Evolutionary conservation across 2,888 invertebrate species (phyloP).

Genomic region (Galerucella calmariensis): DNA sequence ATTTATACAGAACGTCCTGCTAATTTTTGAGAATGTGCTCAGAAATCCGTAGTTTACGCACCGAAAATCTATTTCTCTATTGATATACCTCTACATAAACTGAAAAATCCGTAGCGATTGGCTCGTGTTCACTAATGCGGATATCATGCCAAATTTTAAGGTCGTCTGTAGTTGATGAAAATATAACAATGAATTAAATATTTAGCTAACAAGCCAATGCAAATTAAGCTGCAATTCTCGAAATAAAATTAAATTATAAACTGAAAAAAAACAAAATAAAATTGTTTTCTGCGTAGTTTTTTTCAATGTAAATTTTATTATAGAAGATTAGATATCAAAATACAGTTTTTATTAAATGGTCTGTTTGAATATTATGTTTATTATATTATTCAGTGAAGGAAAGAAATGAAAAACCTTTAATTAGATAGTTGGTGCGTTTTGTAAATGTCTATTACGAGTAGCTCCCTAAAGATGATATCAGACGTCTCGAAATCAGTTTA

Average conservation of each 20-base stretch:
- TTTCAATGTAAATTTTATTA: not conserved
- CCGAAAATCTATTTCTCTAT: not conserved
- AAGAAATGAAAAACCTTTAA: too few relatives aligned
- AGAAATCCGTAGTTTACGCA: too few relatives aligned
- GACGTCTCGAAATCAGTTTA: too few relatives aligned
- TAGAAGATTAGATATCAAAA: too few relatives aligned
- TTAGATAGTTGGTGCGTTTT: too few relatives aligned
- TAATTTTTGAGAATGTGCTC: too few relatives aligned
- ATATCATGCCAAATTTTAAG: conserved; percentile 5
- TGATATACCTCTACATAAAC: not conserved
- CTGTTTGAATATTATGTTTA: too few relatives aligned
- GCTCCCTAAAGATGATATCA: too few relatives aligned
- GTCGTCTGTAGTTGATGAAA: not conserved
- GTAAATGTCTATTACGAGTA: too few relatives aligned
- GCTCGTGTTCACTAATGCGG: not conserved
- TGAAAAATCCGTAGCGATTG: not conserved
- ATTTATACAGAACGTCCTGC: not conserved
- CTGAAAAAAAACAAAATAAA: not conserved
- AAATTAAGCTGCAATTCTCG: not conserved
- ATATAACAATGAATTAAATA: not conserved
- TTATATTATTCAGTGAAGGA: too few relatives aligned
- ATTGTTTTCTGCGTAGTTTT: not conserved
- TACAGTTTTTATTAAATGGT: too few relatives aligned
- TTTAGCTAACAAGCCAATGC: not conserved
- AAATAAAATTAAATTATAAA: not conserved